A percentile compares a stretch with the other conserved stretches of the same genome.
phyloP scores from a whole-genome alignment of 2,888 invertebrate species.

The Coleophora flavipennella region DNA sequence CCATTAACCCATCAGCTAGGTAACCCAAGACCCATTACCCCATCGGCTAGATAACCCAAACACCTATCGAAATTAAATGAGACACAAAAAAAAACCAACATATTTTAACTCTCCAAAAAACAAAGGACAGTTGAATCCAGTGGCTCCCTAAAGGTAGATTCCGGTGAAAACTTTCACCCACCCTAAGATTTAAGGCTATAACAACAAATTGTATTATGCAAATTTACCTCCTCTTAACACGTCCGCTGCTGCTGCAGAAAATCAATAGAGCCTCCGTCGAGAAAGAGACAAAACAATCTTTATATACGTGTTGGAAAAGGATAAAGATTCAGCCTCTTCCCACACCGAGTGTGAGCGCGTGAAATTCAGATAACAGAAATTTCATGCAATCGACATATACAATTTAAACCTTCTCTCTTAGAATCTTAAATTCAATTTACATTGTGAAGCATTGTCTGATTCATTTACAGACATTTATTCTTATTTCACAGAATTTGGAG shows the following conservation, averaged over 20 bases:
- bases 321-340: conserved; percentile 24
- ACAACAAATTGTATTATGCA: conserved; percentile 40
- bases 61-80: too few relatives aligned
- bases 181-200: conserved; percentile 6
- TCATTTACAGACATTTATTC: neutral
- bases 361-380: conserved; percentile 24
- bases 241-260: conserved; percentile 35
- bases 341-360: conserved; percentile 22
- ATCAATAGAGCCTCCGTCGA: conserved; percentile 49
- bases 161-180: too few relatives aligned
- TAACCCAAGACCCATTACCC: too few relatives aligned
- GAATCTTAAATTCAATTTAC: too few relatives aligned
- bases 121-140: neutral
- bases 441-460: neutral
- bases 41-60: too few relatives aligned
- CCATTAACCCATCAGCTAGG: too few relatives aligned
- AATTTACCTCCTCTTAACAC: conserved; percentile 33
- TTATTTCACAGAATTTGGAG: neutral
- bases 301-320: conserved; percentile 13
- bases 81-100: too few relatives aligned
- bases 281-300: conserved; percentile 20
- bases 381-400: neutral
- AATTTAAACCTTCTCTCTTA: neutral
- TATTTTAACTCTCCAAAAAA: neutral
- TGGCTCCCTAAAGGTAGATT: too few relatives aligned